Evolutionary conservation across 2,113 vertebrate species (phyloP), one percentile per base, ranked within the genome.

Genomic region (Ceyx melanurus): DNA sequence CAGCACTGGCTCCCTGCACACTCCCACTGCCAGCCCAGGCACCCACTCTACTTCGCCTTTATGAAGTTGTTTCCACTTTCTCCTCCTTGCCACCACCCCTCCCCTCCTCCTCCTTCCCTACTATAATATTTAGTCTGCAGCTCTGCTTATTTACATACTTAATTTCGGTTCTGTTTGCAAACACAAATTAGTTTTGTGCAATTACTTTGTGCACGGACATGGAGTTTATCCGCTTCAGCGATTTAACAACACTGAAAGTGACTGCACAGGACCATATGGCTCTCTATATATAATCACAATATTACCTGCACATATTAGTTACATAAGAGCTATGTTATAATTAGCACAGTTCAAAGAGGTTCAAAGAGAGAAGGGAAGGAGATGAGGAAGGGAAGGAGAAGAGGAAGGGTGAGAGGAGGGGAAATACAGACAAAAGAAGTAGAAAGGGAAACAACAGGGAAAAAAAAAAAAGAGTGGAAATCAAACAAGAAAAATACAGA

Each of bases 171-270:
- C 94, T 97, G 95, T 97, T 97, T 97, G 97, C 97, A 97, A 98
- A 97, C 97, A 97, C 96, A 97, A 98, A 98, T 98, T 97, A 97
- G 95, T 97, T 97, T 97, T 96, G 95, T 96, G 97, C 97, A 97
- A 97, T 97, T 98, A 98, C 96, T 97, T 96, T 96, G 95, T 93
- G 96, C 96, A 77, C 1, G 97, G 97, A 97, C 97, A 97, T 5
- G 90, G 95, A 97, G 96, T 97, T 95, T 96, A 96, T 94, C 82
- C 37, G 92, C 97, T 95, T 96, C 95, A 81, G 97, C 74, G 81
- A 89, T 93, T 97, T 96, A 97, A 97, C 79, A 86, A 66, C 96
- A 21, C 79, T 31, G 86, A 86, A 91, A 95, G 82, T 90, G 94
- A 93, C 89, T 93, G 92, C 94, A 45, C 53, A 80, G 87, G 40